A percentile compares a stretch with the other conserved stretches of the same genome.
Conservation (phyloP, 2,888 invertebrate species). For the Notodonta dromedarius region DNA sequence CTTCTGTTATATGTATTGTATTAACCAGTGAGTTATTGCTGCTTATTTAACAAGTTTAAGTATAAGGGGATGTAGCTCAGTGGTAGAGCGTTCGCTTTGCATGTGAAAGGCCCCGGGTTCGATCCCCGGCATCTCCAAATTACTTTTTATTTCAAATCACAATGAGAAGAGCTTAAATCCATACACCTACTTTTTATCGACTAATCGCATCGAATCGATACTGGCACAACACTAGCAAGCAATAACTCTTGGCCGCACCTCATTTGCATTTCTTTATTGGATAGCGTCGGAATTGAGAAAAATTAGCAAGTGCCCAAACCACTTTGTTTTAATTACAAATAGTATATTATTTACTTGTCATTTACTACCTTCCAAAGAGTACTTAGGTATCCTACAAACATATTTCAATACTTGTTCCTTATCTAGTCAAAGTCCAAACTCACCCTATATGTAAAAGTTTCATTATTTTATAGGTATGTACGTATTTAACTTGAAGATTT, state of each 20-base stretch:
- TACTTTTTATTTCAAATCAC: background rate
- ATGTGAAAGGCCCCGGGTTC: conserved; percentile 99
- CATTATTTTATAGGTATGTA: too few relatives aligned
- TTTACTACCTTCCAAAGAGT: conserved; percentile 20
- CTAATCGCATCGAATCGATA: conserved; percentile 8
- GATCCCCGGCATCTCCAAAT: conserved; percentile 96
- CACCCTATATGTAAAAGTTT: too few relatives aligned
- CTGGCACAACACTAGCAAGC: conserved; percentile 47
- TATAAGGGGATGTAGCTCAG: conserved; percentile 95
- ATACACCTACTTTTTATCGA: background rate
- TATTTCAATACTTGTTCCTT: too few relatives aligned
- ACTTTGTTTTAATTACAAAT: conserved; percentile 68
- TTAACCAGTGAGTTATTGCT: too few relatives aligned
- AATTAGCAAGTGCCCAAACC: conserved; percentile 53
- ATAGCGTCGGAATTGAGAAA: conserved; percentile 75
- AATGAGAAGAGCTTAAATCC: background rate
- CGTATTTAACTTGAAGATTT: too few relatives aligned
- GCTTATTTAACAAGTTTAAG: too few relatives aligned
- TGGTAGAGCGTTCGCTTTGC: conserved; percentile 99
- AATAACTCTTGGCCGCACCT: conserved; percentile 75
- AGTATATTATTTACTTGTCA: conserved; percentile 51
- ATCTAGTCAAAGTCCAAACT: too few relatives aligned
- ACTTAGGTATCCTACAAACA: too few relatives aligned
- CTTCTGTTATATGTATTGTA: too few relatives aligned
- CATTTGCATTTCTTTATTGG: conserved; percentile 84